Conservation (phyloP, 2,113 vertebrate genomes). For the Alethe diademata region DNA sequence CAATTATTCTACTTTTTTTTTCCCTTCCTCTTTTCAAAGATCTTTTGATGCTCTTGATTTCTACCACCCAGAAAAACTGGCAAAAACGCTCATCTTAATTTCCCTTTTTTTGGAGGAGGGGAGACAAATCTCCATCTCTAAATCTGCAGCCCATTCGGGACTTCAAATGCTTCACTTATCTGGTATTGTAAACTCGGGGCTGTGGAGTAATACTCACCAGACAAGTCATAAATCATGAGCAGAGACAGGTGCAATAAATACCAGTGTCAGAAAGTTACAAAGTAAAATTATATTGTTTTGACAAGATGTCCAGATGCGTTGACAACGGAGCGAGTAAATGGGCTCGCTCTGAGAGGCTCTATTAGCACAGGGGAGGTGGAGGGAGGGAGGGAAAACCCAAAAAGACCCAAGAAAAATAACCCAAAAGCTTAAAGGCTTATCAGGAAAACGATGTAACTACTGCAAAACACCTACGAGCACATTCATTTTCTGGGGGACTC, state of each 20-base stretch:
- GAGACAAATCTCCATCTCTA: conserved; percentile 58
- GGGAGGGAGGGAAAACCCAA: neutral
- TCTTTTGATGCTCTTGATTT: neutral
- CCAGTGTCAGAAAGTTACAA: conserved; percentile 81
- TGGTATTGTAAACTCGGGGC: conserved; percentile 80
- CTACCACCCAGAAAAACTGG: neutral
- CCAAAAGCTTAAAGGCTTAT: conserved; percentile 51
- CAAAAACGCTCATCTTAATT: conserved; percentile 44
- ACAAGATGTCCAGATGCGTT: conserved; percentile 82
- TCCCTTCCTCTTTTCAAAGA: neutral
- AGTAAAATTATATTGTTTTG: conserved; percentile 88
- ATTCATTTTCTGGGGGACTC: neutral
- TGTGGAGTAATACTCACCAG: conserved; percentile 82
- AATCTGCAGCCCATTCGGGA: conserved; percentile 55
- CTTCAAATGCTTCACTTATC: conserved; percentile 84
- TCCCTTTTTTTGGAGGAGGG: neutral
- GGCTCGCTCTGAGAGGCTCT: conserved; percentile 44
- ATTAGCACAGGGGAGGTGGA: neutral
- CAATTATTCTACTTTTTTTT: neutral
- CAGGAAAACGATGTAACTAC: conserved; percentile 19
- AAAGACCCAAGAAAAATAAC: conserved; percentile 48
- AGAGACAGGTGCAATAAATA: conserved; percentile 83
- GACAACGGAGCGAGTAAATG: conserved; percentile 72
- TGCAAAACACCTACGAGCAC: neutral
- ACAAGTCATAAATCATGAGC: conserved; percentile 91